These are phyloP conservation scores for Probaryconus sp. DNA, from an alignment of 1,140 invertebrate genomes.

Conservation along the genomic window DNA sequence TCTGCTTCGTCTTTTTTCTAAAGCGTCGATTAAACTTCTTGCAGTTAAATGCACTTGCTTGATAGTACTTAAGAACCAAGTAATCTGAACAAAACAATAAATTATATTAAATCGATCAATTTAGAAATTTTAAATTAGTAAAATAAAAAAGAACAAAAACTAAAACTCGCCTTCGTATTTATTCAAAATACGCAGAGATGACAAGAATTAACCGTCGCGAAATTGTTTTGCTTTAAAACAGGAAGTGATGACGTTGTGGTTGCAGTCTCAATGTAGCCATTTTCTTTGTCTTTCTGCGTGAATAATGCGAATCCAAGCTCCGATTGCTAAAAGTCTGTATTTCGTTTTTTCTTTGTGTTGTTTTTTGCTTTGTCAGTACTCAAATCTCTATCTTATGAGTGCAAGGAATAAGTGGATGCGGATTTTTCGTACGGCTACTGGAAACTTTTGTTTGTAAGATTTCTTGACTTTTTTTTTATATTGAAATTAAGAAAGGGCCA, in stretches of 20 bases:
- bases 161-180: no score
- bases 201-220: no score
- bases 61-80: conserved; percentile 72
- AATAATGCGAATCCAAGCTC: no score
- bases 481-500: conserved; percentile 38
- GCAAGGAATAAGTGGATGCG: conserved; percentile 15
- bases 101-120: no score
- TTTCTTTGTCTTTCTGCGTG: no score
- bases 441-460: conserved; percentile 37
- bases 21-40: conserved; percentile 73
- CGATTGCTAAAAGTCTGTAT: no score
- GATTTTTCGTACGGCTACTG: conserved; percentile 15
- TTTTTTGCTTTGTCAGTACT: conserved; percentile 16
- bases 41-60: conserved; percentile 77
- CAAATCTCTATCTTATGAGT: conserved; percentile 36
- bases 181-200: no score
- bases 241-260: no score
- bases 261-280: no score
- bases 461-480: conserved; percentile 34
- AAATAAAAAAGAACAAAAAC: no score
- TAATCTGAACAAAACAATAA: conserved; percentile 59
- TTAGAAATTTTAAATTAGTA: no score
- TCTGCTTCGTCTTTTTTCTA: conserved; percentile 71
- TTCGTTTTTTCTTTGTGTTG: conserved; percentile 25
- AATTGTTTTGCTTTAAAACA: no score